A percentile compares a stretch with the other conserved stretches of the same genome.
Evolutionary conservation across 2,113 vertebrate species (phyloP).

Genomic region (Labrus mixtus): DNA sequence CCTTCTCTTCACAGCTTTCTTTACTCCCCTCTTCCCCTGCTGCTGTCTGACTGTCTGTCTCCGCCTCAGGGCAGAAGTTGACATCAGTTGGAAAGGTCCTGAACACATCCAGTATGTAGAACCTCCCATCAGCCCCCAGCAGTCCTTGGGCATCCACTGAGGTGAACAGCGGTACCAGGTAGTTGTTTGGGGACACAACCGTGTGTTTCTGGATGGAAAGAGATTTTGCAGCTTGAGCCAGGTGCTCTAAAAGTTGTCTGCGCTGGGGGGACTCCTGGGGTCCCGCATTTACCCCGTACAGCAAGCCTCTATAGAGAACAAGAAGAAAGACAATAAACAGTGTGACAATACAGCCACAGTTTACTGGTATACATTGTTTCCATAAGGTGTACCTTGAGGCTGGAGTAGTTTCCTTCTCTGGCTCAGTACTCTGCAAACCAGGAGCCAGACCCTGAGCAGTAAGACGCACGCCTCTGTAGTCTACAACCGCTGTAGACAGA

Average conservation of each 20-base stretch:
- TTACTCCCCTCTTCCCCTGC: conserved; percentile 41
- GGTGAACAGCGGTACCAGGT: conserved; percentile 83
- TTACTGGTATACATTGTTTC: background rate
- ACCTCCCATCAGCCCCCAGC: conserved; percentile 85
- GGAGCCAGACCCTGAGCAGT: conserved; percentile 87
- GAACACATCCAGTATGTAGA: conserved; percentile 86
- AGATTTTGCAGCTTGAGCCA: conserved; percentile 82
- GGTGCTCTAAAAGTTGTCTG: conserved; percentile 76
- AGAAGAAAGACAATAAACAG: conserved; percentile 4
- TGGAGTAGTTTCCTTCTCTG: conserved; percentile 64
- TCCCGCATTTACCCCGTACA: conserved; percentile 84
- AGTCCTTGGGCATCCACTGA: conserved; percentile 85
- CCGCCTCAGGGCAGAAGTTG: conserved; percentile 78
- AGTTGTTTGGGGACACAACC: conserved; percentile 71
- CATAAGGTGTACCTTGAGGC: conserved; percentile 52
- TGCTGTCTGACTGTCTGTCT: conserved; percentile 43
- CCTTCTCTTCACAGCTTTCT: conserved; percentile 29
- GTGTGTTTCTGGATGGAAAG: conserved; percentile 81
- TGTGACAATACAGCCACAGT: background rate
- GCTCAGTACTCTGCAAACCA: conserved; percentile 80
- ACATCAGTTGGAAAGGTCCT: conserved; percentile 83
- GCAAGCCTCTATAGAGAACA: conserved; percentile 71
- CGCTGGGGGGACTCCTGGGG: conserved; percentile 79
- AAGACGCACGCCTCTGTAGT: conserved; percentile 86
- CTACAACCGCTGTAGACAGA: conserved; percentile 85